Evolutionary conservation across 2,797 vertebrate genomes (phyloP), one percentile per base, ranked within the genome.

Genomic region (Typhlichthys subterraneus): DNA sequence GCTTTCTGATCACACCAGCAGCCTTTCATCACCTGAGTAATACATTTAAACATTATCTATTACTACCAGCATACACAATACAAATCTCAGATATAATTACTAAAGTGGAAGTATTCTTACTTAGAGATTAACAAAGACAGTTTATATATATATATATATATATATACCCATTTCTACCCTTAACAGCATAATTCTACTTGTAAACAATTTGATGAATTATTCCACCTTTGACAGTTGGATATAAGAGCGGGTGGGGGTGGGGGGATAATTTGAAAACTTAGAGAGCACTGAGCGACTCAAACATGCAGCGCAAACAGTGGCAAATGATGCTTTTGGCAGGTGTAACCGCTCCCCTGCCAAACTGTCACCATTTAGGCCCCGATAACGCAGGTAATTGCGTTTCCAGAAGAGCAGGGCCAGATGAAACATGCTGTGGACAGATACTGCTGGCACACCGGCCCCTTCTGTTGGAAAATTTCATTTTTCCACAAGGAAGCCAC

Each of bases 401-500:
- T 95, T 95, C 94, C 94, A 94, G 94, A 93, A 95, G 91, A 94
- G 89, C 87, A 92, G 92, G 92, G 94, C 92, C 93, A 94, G 94
- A 95, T 94, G 94, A 95, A 93, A 94, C 80, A 91, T 93, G 92
- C 90, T 83, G 88, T 85, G 91, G 92, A 92, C 93, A 95, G 94
- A 95, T 95, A 95, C 91, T 92, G 92, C 91, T 91, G 92, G 92
- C 91, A 94, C 92, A 91, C 93, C 88, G 92, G 92, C 91, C 91
- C 93, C 93, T 92, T 94, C 94, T 95, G 93, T 93, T 80, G 93
- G 94, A 94, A 95, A 95, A 94, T 92, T 94, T 93, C 92, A 94
- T 95, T 95, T 95, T 95, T 95, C 94, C 94, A 94, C 93, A 93
- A 93, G 94, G 94, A 95, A 94, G 94, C 92, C 94, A 93, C 90